Evolutionary conservation across 2,888 invertebrate species (phyloP).

Genomic region (Caenorhabditis sp.): DNA sequence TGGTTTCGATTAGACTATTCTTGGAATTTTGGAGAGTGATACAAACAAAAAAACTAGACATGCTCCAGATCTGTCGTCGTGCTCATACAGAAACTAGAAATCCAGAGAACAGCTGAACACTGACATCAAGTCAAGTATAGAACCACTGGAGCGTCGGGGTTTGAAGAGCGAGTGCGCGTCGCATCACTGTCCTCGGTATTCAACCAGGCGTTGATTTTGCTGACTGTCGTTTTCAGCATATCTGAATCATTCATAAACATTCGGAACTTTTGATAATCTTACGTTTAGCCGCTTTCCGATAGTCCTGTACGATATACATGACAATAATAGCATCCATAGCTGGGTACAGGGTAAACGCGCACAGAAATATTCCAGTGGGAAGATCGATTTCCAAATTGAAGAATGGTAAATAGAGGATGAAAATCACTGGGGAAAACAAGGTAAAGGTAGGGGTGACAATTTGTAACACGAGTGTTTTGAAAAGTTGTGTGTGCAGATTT

Average conservation of each 20-base stretch:
- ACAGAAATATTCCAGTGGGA: conserved; percentile 3
- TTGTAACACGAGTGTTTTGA: conserved; percentile 17
- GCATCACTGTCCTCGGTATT: too few relatives aligned
- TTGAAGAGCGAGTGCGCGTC: too few relatives aligned
- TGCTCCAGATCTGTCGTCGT: too few relatives aligned
- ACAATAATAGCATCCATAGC: conserved; percentile 25
- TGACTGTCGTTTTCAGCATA: too few relatives aligned
- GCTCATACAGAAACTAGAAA: too few relatives aligned
- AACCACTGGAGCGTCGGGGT: too few relatives aligned
- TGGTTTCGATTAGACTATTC: conserved; percentile 9
- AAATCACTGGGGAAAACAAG: not conserved
- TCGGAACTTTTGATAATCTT: too few relatives aligned
- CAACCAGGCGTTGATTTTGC: too few relatives aligned
- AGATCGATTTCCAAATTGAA: conserved; percentile 12
- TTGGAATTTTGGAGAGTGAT: not conserved
- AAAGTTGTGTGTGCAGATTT: conserved; percentile 27
- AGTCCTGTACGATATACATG: conserved; percentile 29
- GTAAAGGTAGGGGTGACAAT: not conserved
- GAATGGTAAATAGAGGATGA: conserved; percentile 7
- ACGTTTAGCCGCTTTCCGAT: conserved; percentile 5
- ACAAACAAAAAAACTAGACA: too few relatives aligned
- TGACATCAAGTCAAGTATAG: too few relatives aligned
- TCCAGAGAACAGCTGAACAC: too few relatives aligned
- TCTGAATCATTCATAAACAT: too few relatives aligned
- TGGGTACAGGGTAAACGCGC: conserved; percentile 14